phyloP scores from a whole-genome alignment of 1,140 invertebrate genomes.

The Frieseomelitta varia region DNA sequence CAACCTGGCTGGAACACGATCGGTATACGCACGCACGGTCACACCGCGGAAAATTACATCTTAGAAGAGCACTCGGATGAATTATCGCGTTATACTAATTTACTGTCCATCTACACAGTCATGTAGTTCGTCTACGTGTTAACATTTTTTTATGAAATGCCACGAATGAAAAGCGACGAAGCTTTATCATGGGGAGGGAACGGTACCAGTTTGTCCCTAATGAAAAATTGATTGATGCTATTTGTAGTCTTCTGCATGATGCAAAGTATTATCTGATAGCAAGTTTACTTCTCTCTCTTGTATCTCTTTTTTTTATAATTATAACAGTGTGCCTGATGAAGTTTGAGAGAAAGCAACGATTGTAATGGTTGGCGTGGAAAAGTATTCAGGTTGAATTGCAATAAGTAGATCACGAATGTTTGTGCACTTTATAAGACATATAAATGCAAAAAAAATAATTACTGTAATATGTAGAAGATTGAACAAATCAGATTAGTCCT shows the following conservation, averaged over 20 bases:
- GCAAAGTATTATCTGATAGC: not conserved
- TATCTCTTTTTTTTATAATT: not conserved
- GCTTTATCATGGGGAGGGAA: not conserved
- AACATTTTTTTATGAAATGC: not conserved
- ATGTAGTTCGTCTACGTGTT: not conserved
- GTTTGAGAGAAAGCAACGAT: not conserved
- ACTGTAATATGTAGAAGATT: not conserved
- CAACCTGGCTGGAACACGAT: constrained; percentile 11
- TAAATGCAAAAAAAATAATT: not conserved
- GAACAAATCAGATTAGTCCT: not conserved
- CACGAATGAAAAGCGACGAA: not conserved
- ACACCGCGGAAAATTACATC: constrained; percentile 45
- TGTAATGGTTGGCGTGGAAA: not conserved
- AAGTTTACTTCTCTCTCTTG: no score
- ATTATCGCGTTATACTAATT: constrained; percentile 41
- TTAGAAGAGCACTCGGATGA: constrained; percentile 47
- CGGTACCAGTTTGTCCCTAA: constrained; percentile 1
- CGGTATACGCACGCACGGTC: not conserved
- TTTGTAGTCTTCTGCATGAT: not conserved
- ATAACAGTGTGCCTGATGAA: not conserved
- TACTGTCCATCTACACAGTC: not conserved
- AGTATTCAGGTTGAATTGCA: not conserved
- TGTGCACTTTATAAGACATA: not conserved
- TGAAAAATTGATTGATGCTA: constrained; percentile 15
- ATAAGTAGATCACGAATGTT: not conserved